Conservation (phyloP, 92 coral and sea anemone genomes). For the Meandrina meandrites region DNA sequence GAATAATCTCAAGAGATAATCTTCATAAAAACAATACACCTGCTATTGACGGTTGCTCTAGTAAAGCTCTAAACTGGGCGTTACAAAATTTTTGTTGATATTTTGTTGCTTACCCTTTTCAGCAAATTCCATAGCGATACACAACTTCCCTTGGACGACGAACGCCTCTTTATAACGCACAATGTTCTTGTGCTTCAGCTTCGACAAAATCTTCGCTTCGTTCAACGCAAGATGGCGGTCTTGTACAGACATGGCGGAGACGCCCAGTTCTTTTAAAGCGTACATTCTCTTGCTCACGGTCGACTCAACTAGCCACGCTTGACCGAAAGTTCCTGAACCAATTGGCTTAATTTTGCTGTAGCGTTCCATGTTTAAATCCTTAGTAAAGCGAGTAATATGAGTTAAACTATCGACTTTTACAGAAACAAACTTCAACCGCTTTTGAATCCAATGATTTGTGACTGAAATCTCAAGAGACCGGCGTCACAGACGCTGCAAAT, state of each 20-base stretch:
- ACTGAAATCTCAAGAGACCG: not conserved
- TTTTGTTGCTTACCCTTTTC: slow-evolving; percentile 70
- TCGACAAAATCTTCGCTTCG: slow-evolving; percentile 89
- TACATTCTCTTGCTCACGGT: slow-evolving; percentile 69
- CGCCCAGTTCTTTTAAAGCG: slow-evolving; percentile 85
- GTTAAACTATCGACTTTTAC: not conserved
- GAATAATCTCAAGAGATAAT: too few species aligned
- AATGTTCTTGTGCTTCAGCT: slow-evolving; percentile 88
- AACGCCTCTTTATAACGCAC: slow-evolving; percentile 94
- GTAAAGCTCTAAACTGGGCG: not conserved
- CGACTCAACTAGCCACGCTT: slow-evolving; percentile 91
- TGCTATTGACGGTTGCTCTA: not conserved
- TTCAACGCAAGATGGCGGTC: slow-evolving; percentile 93
- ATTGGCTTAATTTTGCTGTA: slow-evolving; percentile 77
- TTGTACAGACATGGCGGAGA: slow-evolving; percentile 61
- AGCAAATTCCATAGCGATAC: slow-evolving; percentile 95
- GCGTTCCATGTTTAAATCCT: slow-evolving; percentile 66
- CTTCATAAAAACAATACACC: not conserved
- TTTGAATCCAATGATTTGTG: not conserved
- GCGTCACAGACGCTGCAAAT: not conserved
- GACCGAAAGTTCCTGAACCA: slow-evolving; percentile 93
- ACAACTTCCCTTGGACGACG: slow-evolving; percentile 68
- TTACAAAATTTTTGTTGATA: not conserved
- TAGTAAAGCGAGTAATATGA: not conserved
- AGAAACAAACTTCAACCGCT: not conserved